Conservation (phyloP, 2,888 invertebrate species). For the Smittia sp. region DNA sequence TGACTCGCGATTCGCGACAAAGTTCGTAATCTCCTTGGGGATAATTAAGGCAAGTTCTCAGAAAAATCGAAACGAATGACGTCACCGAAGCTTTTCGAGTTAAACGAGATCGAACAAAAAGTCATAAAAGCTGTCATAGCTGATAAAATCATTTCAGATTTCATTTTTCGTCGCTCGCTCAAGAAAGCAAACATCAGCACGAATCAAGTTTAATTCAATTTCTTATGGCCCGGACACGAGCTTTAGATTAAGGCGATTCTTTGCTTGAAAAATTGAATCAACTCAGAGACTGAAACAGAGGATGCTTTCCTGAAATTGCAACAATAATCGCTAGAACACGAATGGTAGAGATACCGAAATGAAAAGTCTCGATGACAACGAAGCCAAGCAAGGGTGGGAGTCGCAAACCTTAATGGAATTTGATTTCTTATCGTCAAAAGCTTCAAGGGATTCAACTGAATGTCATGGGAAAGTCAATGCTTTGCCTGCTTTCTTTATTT, state of each 20-base stretch:
- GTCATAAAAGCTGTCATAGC: background rate
- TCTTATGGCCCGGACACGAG: slow-evolving; percentile 28
- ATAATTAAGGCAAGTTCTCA: too few species aligned
- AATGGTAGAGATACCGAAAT: background rate
- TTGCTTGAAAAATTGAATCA: slow-evolving; percentile 40
- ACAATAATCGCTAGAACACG: background rate
- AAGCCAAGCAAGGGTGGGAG: too few species aligned
- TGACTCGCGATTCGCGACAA: too few species aligned
- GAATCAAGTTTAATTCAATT: slow-evolving; percentile 37
- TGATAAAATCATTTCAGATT: background rate
- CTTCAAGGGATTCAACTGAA: background rate
- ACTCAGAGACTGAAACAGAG: slow-evolving; percentile 9
- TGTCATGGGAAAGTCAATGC: background rate
- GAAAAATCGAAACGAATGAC: too few species aligned
- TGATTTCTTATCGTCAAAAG: slow-evolving; percentile 4
- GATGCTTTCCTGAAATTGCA: background rate
- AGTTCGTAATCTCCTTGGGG: too few species aligned
- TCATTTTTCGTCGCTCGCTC: background rate
- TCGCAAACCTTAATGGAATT: background rate
- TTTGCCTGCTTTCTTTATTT: background rate
- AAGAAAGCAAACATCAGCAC: background rate
- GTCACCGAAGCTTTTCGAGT: too few species aligned
- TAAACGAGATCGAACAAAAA: background rate
- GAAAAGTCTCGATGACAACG: background rate
- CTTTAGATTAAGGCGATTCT: slow-evolving; percentile 34